Percentiles rank a stretch among this genome's conserved stretches.
These are phyloP conservation scores for Brachionus asplanchnoidis DNA, from an alignment of 1,140 invertebrate genomes.

Conservation along the genomic window DNA sequence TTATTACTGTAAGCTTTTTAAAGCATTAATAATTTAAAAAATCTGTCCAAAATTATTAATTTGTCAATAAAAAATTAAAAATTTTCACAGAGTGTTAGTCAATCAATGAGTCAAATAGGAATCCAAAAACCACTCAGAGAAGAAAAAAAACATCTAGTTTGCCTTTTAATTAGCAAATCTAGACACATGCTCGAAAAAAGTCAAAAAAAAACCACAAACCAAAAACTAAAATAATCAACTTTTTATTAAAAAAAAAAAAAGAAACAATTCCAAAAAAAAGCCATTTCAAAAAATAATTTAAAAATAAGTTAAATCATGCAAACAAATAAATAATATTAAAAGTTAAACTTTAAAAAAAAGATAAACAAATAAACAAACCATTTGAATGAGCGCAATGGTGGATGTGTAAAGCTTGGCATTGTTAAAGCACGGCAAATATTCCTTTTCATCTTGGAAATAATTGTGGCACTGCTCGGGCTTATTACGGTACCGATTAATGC, in stretches of 20 bases:
- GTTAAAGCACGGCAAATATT: conserved; percentile 26
- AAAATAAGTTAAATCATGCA: not conserved
- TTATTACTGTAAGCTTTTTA: too few species aligned
- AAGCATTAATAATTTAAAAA: too few species aligned
- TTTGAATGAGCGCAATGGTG: not conserved
- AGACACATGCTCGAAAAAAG: not conserved
- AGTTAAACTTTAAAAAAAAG: not conserved
- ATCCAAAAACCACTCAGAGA: too few species aligned
- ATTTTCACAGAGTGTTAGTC: too few species aligned
- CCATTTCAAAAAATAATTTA: not conserved
- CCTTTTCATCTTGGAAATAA: conserved; percentile 12
- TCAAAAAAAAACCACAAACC: not conserved
- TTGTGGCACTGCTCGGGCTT: conserved; percentile 33
- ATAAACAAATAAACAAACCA: not conserved
- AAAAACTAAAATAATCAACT: not conserved
- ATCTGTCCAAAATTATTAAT: too few species aligned
- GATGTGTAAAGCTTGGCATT: not conserved
- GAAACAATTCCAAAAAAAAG: not conserved
- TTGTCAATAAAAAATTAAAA: too few species aligned
- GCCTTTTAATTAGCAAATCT: not conserved
- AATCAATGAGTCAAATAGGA: too few species aligned
- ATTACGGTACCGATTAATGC: conserved; percentile 14
- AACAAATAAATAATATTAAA: not conserved
- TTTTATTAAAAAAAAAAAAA: not conserved
- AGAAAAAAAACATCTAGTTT: too few species aligned